A percentile compares a stretch with the other conserved stretches of the same genome.
Conservation (phyloP, 2,113 vertebrate genomes). For the Prolemur simus region DNA sequence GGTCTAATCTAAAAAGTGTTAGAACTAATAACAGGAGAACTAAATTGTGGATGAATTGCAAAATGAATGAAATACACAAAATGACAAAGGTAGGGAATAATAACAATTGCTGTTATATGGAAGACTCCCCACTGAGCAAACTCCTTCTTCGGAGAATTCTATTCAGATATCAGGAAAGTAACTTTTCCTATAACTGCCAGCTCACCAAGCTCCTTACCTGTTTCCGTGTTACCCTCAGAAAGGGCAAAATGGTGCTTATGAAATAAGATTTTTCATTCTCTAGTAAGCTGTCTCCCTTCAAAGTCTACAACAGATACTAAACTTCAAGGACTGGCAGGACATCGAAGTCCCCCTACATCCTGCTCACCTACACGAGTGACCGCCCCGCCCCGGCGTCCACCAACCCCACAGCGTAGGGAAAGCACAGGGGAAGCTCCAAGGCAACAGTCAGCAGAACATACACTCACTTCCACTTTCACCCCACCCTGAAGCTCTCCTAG, state of each 20-base stretch:
- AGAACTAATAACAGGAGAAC: not conserved
- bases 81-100: fast-evolving
- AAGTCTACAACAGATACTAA: not conserved
- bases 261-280: not conserved
- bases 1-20: not conserved
- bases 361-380: not conserved
- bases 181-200: not conserved
- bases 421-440: not conserved
- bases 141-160: not conserved
- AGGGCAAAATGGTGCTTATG: not conserved
- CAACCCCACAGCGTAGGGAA: not conserved
- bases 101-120: fast-evolving
- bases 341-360: too few species aligned
- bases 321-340: not conserved
- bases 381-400: not conserved
- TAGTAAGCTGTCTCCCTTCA: not conserved
- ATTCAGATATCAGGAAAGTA: not conserved
- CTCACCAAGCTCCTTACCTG: not conserved
- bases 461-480: not conserved
- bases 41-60: fast-evolving
- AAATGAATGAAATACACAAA: fast-evolving
- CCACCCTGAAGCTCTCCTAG: not conserved
- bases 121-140: too few species aligned
- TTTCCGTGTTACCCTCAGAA: not conserved
- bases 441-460: not conserved